Conservation (phyloP, 92 coral and sea anemone genomes). For the Siderastrea radians region DNA sequence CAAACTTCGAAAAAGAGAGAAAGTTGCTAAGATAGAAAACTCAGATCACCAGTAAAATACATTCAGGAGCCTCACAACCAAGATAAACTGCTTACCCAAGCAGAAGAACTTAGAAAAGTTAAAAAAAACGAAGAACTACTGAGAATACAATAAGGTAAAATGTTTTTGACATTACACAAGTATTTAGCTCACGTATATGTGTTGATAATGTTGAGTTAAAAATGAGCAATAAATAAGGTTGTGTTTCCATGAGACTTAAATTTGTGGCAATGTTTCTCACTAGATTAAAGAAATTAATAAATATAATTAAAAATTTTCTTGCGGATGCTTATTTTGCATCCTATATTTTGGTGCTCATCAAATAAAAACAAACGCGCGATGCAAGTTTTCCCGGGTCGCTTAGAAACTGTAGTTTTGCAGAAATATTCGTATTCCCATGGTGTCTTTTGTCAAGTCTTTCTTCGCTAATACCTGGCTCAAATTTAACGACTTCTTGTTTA, state of each 20-base stretch:
- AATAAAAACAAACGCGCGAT: not conserved
- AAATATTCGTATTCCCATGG: not conserved
- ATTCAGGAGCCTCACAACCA: conserved; percentile 41
- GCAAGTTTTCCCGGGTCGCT: not conserved
- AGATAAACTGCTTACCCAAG: conserved; percentile 28
- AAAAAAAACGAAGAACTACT: conserved; percentile 37
- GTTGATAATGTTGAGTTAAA: not conserved
- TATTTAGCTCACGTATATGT: not conserved
- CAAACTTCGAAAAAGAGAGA: conserved; percentile 32
- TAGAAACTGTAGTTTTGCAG: not conserved
- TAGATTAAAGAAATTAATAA: no score
- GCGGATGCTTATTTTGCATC: no score
- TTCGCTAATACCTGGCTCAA: no score
- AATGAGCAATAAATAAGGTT: no score
- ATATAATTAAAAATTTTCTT: no score
- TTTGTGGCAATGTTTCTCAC: no score
- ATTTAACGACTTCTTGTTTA: no score
- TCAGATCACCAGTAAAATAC: conserved; percentile 50
- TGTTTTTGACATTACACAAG: not conserved
- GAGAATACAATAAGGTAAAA: not conserved
- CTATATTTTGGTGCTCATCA: not conserved
- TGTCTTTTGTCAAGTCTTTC: no score
- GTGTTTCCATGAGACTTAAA: no score
- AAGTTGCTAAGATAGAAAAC: conserved; percentile 54
- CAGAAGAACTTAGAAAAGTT: conserved; percentile 37